phyloP scores from a whole-genome alignment of 2,888 invertebrate genomes.

The Catocala fraxini region DNA sequence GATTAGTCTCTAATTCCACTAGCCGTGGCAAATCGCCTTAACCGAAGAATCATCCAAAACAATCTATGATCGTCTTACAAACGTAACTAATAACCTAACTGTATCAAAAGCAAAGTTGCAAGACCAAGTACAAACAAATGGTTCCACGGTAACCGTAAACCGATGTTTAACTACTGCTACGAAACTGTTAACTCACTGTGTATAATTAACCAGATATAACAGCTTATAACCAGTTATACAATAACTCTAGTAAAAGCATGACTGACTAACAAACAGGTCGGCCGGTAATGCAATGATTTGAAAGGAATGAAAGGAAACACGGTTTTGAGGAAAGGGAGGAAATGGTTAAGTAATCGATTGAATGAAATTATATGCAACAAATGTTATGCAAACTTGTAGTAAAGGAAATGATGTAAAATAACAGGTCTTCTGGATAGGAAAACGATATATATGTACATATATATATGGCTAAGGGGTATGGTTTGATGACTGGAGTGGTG shows the following conservation, averaged over 20 bases:
- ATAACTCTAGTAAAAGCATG: constrained; percentile 50
- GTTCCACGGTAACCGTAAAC: constrained; percentile 46
- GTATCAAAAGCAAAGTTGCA: constrained; percentile 16
- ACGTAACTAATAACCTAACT: constrained; percentile 10
- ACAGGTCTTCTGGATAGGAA: background rate
- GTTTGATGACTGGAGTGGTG: too few relatives aligned
- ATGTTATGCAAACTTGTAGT: constrained; percentile 12
- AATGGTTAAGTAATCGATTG: constrained; percentile 14
- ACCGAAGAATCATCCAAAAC: background rate
- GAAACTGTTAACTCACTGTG: constrained; percentile 54
- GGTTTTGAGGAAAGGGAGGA: constrained; percentile 15
- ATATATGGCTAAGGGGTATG: too few relatives aligned
- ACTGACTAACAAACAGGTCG: constrained; percentile 27
- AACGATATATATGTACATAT: too few relatives aligned
- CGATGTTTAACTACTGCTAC: constrained; percentile 42
- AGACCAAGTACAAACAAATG: constrained; percentile 26
- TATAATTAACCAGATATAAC: constrained; percentile 52
- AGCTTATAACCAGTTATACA: constrained; percentile 46
- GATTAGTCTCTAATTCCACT: too few relatives aligned
- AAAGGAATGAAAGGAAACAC: constrained; percentile 4
- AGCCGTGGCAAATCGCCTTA: too few relatives aligned
- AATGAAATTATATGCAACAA: constrained; percentile 10
- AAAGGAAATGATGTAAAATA: constrained; percentile 13
- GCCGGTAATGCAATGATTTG: constrained; percentile 8
- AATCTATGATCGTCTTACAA: background rate